A percentile compares a stretch with the other conserved stretches of the same genome.
phyloP scores from a whole-genome alignment of 2,888 invertebrate species.

The Esperia sulphurella region DNA sequence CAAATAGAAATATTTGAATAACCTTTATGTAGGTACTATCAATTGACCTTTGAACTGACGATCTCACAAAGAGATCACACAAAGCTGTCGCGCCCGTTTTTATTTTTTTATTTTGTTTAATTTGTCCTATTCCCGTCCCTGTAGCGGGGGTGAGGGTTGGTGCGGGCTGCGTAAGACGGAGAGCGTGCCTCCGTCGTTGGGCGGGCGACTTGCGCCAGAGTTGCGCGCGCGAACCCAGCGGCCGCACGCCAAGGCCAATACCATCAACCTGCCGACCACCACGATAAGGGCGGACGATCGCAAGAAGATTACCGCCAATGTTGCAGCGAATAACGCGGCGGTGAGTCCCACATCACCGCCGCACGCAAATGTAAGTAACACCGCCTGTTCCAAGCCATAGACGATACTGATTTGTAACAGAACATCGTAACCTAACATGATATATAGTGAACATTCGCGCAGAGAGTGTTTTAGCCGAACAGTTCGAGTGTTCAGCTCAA shows the following conservation, averaged over 20 bases:
- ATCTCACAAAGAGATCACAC: slow-evolving; percentile 4
- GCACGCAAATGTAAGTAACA: slow-evolving; percentile 60
- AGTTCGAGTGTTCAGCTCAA: too few species aligned
- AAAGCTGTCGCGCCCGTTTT: slow-evolving; percentile 47
- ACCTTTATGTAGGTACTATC: too few species aligned
- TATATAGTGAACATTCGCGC: too few species aligned
- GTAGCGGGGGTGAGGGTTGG: slow-evolving; percentile 60
- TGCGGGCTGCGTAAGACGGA: slow-evolving; percentile 66
- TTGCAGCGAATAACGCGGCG: slow-evolving; percentile 28
- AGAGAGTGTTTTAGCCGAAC: too few species aligned
- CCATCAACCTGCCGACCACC: slow-evolving; percentile 79
- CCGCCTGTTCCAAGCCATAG: background rate
- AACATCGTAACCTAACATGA: too few species aligned
- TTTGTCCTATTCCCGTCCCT: slow-evolving; percentile 46
- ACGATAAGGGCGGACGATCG: slow-evolving; percentile 50
- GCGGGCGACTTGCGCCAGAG: slow-evolving; percentile 53
- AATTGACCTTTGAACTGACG: too few species aligned
- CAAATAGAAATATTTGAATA: too few species aligned
- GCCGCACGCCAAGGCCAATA: slow-evolving; percentile 76
- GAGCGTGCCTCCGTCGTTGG: slow-evolving; percentile 63
- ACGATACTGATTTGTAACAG: background rate
- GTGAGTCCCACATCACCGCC: slow-evolving; percentile 64
- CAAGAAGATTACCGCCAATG: slow-evolving; percentile 40
- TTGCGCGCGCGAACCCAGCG: slow-evolving; percentile 56
- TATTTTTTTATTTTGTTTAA: slow-evolving; percentile 47